Evolutionary conservation across 2,113 vertebrate species (phyloP).

Genomic region (Onychostoma macrolepis): DNA sequence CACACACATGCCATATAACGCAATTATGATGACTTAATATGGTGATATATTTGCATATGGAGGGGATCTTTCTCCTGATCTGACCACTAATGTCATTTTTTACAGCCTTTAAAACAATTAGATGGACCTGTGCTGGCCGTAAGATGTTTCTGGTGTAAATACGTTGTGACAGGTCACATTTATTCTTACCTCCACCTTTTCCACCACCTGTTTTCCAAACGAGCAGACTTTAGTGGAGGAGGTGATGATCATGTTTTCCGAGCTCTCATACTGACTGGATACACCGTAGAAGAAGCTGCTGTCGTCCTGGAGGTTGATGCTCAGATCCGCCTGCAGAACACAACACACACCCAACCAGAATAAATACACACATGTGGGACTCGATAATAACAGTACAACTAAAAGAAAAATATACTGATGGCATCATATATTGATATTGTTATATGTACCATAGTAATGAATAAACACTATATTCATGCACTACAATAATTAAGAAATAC

Average conservation of each 20-base stretch:
- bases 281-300: constrained; percentile 92
- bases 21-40: not conserved
- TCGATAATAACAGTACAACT: not conserved
- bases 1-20: constrained; percentile 20
- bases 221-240: constrained; percentile 97
- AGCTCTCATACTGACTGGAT: constrained; percentile 94
- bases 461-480: not conserved
- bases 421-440: not conserved
- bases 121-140: not conserved
- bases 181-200: constrained; percentile 91
- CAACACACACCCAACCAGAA: constrained; percentile 16
- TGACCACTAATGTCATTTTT: not conserved
- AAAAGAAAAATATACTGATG: not conserved
- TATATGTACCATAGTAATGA: not conserved
- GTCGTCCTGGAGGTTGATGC: constrained; percentile 89
- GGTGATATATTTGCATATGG: constrained; percentile 5
- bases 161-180: not conserved
- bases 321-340: constrained; percentile 86
- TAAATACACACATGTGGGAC: not conserved
- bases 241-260: constrained; percentile 94
- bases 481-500: not conserved
- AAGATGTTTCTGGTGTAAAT: constrained; percentile 18
- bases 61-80: not conserved
- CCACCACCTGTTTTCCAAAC: constrained; percentile 96
- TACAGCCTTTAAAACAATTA: not conserved